Evolutionary conservation across 2,113 vertebrate species (phyloP).

Genomic region (Anarrhichthys ocellatus): DNA sequence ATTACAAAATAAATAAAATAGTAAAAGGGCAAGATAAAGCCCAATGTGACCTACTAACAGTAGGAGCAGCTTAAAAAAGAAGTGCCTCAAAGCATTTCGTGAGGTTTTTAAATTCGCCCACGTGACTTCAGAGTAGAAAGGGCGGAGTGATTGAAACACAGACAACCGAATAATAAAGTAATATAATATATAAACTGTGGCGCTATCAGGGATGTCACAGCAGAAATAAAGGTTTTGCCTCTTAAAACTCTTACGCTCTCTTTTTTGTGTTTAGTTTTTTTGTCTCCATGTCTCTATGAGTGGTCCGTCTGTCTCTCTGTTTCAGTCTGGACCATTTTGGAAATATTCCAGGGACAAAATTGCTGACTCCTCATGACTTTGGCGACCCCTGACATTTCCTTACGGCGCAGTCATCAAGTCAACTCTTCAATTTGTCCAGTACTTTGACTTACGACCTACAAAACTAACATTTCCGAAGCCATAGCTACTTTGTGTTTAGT

Average conservation of each 20-base stretch:
- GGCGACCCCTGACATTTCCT: background rate
- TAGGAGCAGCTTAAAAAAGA: conserved; percentile 23
- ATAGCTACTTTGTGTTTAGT: background rate
- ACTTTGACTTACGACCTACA: background rate
- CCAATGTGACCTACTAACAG: conserved; percentile 30
- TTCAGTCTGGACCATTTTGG: background rate
- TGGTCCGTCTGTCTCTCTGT: background rate
- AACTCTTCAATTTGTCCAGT: background rate
- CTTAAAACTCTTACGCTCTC: background rate
- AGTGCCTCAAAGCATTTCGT: conserved; percentile 9
- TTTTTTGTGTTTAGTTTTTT: background rate
- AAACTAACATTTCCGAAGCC: background rate
- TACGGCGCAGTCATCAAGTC: background rate
- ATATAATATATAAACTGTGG: background rate
- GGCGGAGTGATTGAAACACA: background rate
- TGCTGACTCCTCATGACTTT: background rate
- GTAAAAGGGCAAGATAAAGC: conserved; percentile 23
- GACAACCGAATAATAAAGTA: background rate
- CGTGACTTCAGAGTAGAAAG: conserved; percentile 9
- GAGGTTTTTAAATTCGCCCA: conserved; percentile 1
- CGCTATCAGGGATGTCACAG: background rate
- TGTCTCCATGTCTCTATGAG: too few species aligned
- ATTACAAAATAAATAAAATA: conserved; percentile 2
- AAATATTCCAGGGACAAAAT: background rate
- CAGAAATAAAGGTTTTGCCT: background rate